Evolutionary conservation across 2,888 invertebrate genomes (phyloP).

Genomic region (Drosophila subsilvestris): DNA sequence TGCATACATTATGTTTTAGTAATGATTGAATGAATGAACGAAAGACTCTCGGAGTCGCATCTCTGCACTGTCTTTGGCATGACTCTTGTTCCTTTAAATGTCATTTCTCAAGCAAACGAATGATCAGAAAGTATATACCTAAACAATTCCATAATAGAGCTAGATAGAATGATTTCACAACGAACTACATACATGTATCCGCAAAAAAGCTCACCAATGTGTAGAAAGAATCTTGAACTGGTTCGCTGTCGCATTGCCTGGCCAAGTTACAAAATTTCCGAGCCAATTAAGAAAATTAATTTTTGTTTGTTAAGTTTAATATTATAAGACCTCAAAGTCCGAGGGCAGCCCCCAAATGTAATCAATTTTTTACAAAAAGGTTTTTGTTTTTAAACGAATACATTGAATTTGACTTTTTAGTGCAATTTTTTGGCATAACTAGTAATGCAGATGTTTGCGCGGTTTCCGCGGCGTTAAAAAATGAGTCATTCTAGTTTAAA

Average conservation of each 20-base stretch:
- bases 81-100: conserved; percentile 76
- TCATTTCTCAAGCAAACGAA: conserved; percentile 68
- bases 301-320: conserved; percentile 76
- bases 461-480: conserved; percentile 34
- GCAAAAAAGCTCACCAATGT: conserved; percentile 26
- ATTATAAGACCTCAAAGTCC: conserved; percentile 50
- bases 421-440: conserved; percentile 66
- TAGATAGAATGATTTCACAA: conserved; percentile 48
- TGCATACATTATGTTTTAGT: conserved; percentile 82
- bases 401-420: conserved; percentile 61
- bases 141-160: conserved; percentile 69
- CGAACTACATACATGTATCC: conserved; percentile 55
- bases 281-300: conserved; percentile 64
- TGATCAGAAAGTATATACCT: conserved; percentile 31
- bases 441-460: conserved; percentile 43
- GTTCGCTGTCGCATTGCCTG: conserved; percentile 45
- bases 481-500: conserved; percentile 73
- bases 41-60: conserved; percentile 49
- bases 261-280: conserved; percentile 66
- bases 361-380: conserved; percentile 56
- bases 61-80: conserved; percentile 58
- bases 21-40: conserved; percentile 72
- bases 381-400: conserved; percentile 46
- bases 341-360: conserved; percentile 21
- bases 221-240: conserved; percentile 12